These are phyloP conservation scores for Eclectus roratus DNA, from an alignment of 2,113 vertebrate genomes.

Conservation along the genomic window DNA sequence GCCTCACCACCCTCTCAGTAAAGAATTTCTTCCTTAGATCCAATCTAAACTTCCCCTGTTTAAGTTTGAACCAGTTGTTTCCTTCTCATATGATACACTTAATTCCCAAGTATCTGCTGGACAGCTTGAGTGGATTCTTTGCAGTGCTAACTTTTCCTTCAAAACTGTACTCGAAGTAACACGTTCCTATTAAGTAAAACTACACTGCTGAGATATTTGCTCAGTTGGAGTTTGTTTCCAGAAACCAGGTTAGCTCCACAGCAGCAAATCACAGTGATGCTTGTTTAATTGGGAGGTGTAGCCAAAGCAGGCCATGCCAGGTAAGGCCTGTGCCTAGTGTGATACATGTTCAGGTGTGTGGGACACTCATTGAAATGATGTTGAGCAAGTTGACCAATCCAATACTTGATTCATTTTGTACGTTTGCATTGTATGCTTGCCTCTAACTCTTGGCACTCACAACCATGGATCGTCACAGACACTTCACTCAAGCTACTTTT, in stretches of 20 bases:
- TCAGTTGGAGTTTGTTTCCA: not conserved
- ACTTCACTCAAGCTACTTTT: not conserved
- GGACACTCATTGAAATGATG: not conserved
- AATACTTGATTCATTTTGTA: not conserved
- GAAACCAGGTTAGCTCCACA: not conserved
- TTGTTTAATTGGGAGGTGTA: not conserved
- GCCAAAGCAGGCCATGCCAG: not conserved
- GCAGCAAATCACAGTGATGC: not conserved
- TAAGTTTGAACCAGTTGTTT: not conserved
- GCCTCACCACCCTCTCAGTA: too few species aligned
- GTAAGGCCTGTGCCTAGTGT: not conserved
- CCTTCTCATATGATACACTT: constrained; percentile 39
- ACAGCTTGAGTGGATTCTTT: not conserved
- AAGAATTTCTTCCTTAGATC: too few species aligned
- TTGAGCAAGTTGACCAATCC: not conserved
- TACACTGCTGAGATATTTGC: not conserved
- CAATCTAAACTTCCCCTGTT: too few species aligned
- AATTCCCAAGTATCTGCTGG: constrained; percentile 39
- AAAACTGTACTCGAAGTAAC: not conserved
- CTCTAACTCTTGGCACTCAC: not conserved
- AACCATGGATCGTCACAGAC: fast-evolving
- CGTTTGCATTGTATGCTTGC: not conserved
- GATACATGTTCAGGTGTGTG: not conserved
- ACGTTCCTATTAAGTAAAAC: not conserved
- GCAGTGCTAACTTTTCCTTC: not conserved